A percentile compares a stretch with the other conserved stretches of the same genome.
Evolutionary conservation across 2,888 invertebrate species (phyloP).

Genomic region (Drosophila basisetae): DNA sequence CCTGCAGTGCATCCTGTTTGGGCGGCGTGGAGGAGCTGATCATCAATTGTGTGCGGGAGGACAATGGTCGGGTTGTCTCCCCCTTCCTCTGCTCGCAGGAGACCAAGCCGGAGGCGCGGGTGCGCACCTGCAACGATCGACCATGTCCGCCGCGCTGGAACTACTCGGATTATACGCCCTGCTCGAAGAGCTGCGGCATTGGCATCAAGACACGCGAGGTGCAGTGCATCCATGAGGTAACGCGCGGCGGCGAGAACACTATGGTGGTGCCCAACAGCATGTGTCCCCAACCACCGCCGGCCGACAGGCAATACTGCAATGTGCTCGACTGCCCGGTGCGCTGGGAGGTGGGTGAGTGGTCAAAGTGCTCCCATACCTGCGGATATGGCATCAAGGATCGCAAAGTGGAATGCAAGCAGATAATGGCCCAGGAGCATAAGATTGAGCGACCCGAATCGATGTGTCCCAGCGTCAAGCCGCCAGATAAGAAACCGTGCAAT

Average conservation of each 20-base stretch:
- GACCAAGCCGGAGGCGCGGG: constrained; percentile 94
- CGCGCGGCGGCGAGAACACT: constrained; percentile 94
- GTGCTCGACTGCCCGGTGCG: constrained; percentile 95
- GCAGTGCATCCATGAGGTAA: constrained; percentile 88
- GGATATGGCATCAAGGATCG: constrained; percentile 95
- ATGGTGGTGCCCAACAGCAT: constrained; percentile 96
- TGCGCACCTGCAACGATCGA: constrained; percentile 96
- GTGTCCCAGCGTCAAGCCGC: constrained; percentile 91
- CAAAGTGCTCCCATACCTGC: constrained; percentile 96
- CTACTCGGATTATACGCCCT: constrained; percentile 94
- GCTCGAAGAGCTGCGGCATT: constrained; percentile 97
- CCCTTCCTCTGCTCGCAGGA: constrained; percentile 94
- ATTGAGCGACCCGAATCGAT: constrained; percentile 91
- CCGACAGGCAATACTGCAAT: constrained; percentile 95
- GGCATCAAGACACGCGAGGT: constrained; percentile 96
- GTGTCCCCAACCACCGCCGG: constrained; percentile 95
- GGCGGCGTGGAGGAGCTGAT: constrained; percentile 95
- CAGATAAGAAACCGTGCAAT: constrained; percentile 93
- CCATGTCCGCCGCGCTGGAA: constrained; percentile 98
- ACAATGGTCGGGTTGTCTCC: constrained; percentile 93
- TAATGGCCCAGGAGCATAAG: constrained; percentile 96
- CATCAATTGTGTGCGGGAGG: constrained; percentile 94
- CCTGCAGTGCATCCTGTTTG: constrained; percentile 97
- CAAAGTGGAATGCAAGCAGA: constrained; percentile 94
- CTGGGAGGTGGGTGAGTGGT: constrained; percentile 96